Base-by-base conservation (phyloP, 2,888 invertebrate genomes). In the Himalopsyche japonica region DNA sequence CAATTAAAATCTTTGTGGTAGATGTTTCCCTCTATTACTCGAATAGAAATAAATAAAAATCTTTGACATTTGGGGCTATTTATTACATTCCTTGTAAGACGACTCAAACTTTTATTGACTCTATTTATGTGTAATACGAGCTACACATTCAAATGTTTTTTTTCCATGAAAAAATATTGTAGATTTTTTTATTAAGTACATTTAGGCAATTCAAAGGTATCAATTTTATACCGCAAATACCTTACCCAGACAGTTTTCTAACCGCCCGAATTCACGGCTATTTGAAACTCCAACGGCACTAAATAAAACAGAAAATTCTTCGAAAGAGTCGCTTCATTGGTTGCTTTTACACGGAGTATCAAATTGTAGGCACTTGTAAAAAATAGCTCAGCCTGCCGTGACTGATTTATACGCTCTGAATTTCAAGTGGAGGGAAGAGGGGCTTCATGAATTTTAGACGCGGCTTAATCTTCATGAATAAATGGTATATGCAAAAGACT, bases 341-440 rank as follows among this genome's bases (percentile, higher is more conserved):
- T 57, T 57, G 24, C 24, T 57, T 57, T 24, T 57, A 57, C 57
- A 57, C 57, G 57, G 57, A 20, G 20, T 24, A 57, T 57, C 57
- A 57, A 24, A 57, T 57, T 57, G 57, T 57, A 57, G 43, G 43
- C 57, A 20, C 24, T n/a, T 57, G 57, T 57, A 76, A 76, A 76
- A 76, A 30, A 32, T 76, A 76, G 1, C 34, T 76, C 76, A 34
- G 34, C 37, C 27, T 48, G n/a, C 49, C 48, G 27, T 24, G 64
- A 79, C 70, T 64, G 79, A 57, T 82, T 79, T 82, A 79, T 79
- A 27, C 70, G 47, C 24, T 79, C 43, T 82, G 82, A 82, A 82
- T 79, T 82, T 79, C 82, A 82, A 82, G 79, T 79, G 79, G 37
- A 10, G 64, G 70, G 79, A 27, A 15, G 64, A 79, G 32, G 79